Conservation (phyloP, 2,888 invertebrate genomes). For the Cataglyphis albicans region DNA sequence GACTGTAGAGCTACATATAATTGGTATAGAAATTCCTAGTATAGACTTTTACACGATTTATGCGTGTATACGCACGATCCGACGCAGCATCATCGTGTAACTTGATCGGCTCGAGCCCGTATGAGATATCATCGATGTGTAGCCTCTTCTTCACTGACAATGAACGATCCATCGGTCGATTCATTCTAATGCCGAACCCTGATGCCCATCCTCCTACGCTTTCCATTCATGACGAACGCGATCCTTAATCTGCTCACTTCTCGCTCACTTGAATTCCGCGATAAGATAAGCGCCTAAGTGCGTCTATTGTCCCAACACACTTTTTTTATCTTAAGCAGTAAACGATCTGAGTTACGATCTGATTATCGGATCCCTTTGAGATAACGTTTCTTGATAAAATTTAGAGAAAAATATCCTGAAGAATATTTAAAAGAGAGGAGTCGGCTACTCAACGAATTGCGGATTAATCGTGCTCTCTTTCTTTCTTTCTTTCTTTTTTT, state of each 20-base stretch:
- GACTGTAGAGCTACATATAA: background rate
- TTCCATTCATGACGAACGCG: background rate
- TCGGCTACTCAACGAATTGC: slow-evolving; percentile 7
- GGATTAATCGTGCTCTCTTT: slow-evolving; percentile 8
- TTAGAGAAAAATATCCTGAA: slow-evolving; percentile 26
- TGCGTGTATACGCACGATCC: background rate
- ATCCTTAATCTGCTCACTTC: slow-evolving; percentile 21
- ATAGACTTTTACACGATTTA: background rate
- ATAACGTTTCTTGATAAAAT: background rate
- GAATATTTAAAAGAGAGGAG: background rate
- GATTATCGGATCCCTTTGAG: background rate
- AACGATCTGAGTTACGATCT: background rate
- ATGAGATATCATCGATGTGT: background rate
- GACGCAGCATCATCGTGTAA: slow-evolving; percentile 22
- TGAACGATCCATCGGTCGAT: slow-evolving; percentile 9
- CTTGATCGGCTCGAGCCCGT: slow-evolving; percentile 15
- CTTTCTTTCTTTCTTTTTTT: background rate
- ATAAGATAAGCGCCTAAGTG: slow-evolving; percentile 25
- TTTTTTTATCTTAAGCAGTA: background rate
- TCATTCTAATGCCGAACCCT: slow-evolving; percentile 1
- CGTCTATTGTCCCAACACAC: background rate
- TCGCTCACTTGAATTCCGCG: slow-evolving; percentile 16
- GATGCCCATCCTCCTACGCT: background rate
- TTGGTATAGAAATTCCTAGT: background rate
- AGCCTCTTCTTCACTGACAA: slow-evolving; percentile 17